Base-by-base conservation (phyloP, 2,888 invertebrate species). In the Caenorhabditis doughertyi region DNA sequence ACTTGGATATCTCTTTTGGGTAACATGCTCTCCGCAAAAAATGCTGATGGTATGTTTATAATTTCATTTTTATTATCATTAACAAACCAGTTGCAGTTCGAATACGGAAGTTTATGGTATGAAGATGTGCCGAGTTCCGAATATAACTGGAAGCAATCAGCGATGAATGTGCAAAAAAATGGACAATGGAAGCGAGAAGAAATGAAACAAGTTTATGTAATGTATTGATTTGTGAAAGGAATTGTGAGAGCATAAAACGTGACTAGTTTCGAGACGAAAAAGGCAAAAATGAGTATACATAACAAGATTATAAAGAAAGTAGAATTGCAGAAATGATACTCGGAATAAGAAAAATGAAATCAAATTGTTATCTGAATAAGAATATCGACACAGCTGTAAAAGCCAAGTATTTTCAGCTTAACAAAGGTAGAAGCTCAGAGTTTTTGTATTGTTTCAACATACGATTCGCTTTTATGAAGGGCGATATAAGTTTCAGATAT, bases 1-100 rank as follows among this genome's bases (percentile, higher is more conserved):
- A 4, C 53, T 62, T 23, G 84, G 84, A 29, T 72, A 70, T 23
- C 49, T 85, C 5, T 83, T 85, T 23, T 85, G 84, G 85, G 67
- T 81, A 1, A 85, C 85, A 1, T 85, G 85, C 25, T 49, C 70
- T 3, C 84, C 85, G 1, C 65, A 83, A 8, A 42, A 71, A 58
- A 81, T 79, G 79, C 29, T 85, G 11, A 49, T 32, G 9, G 76
- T 67, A 39, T 39, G 64, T 55, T 55, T 18, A 23, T 35, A 32
- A 13, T 21, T 27, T 42, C 21, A 4, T n/a, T 39, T n/a, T 39
- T 32, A 25, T 29, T 27, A 9, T 35, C 35, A 35, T 32, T 25
- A 39, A 23, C 23, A 49, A 18, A 25, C 23, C n/a, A 18, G 42
- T 62, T 74, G 3, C 74, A 81, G 81, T 44, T 56, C 13, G 80